A percentile compares a stretch with the other conserved stretches of the same genome.
These are phyloP conservation scores for Acleris cristana DNA, from an alignment of 2,888 invertebrate genomes.

Conservation along the genomic window DNA sequence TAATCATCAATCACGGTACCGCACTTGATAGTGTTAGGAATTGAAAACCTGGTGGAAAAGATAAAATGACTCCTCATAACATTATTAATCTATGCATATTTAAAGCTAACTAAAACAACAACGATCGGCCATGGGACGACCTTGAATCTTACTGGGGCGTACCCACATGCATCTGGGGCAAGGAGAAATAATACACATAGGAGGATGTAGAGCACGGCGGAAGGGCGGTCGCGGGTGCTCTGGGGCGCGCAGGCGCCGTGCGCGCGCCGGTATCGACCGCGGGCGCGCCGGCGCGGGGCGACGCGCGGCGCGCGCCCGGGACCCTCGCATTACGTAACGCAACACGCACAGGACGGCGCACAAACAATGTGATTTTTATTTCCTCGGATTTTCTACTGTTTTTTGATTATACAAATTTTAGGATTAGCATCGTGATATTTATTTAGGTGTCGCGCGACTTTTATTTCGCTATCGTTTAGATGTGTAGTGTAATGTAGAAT, in stretches of 20 bases:
- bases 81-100: conserved; percentile 6
- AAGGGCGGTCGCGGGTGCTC: conserved; percentile 34
- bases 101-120: conserved; percentile 21
- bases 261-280: conserved; percentile 46
- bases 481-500: conserved; percentile 60
- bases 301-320: conserved; percentile 49
- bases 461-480: conserved; percentile 60
- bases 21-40: too few species aligned
- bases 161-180: conserved; percentile 61
- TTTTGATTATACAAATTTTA: conserved; percentile 79
- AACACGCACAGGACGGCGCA: conserved; percentile 83
- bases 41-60: too few species aligned
- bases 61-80: too few species aligned
- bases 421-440: conserved; percentile 77
- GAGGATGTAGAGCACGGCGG: conserved; percentile 40
- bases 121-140: conserved; percentile 44
- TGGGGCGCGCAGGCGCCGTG: conserved; percentile 42
- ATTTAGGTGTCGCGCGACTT: conserved; percentile 70
- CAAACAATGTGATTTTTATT: conserved; percentile 83
- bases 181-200: conserved; percentile 42
- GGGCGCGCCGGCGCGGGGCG: conserved; percentile 37
- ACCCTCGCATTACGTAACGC: conserved; percentile 76
- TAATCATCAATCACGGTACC: too few species aligned
- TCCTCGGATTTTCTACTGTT: conserved; percentile 74
- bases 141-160: conserved; percentile 58